phyloP scores from a whole-genome alignment of 2,113 vertebrate species.

The Leptobrachium ailaonicum region DNA sequence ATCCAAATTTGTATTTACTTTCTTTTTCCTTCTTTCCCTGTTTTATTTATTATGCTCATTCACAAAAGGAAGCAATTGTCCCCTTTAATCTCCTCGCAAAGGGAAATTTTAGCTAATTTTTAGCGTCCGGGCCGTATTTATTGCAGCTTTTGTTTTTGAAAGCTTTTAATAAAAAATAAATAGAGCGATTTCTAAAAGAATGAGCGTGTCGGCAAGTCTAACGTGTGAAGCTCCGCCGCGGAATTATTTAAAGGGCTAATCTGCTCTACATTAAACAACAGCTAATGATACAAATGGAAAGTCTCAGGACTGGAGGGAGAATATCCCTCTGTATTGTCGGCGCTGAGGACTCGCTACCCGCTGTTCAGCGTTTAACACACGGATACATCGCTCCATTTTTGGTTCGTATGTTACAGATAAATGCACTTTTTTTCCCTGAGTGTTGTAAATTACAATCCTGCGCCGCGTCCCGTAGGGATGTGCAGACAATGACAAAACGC shows the following conservation, averaged over 20 bases:
- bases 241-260: background rate
- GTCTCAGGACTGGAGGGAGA: background rate
- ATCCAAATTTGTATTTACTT: constrained; percentile 5
- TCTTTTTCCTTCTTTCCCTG: background rate
- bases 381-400: background rate
- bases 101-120: constrained; percentile 30
- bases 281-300: background rate
- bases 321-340: background rate
- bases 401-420: no score
- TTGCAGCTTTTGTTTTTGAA: constrained; percentile 25
- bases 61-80: background rate
- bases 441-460: no score
- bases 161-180: background rate
- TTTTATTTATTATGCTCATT: constrained; percentile 26
- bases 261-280: background rate
- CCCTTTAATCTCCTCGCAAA: constrained; percentile 23
- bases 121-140: background rate
- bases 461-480: no score
- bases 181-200: background rate
- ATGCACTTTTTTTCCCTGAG: no score
- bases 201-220: no score
- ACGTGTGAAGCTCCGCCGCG: background rate
- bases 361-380: background rate
- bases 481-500: no score
- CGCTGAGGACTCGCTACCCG: background rate